Percentiles rank a stretch among this genome's conserved stretches.
phyloP scores from a whole-genome alignment of 2,888 invertebrate genomes.

The Brenthis hecate region DNA sequence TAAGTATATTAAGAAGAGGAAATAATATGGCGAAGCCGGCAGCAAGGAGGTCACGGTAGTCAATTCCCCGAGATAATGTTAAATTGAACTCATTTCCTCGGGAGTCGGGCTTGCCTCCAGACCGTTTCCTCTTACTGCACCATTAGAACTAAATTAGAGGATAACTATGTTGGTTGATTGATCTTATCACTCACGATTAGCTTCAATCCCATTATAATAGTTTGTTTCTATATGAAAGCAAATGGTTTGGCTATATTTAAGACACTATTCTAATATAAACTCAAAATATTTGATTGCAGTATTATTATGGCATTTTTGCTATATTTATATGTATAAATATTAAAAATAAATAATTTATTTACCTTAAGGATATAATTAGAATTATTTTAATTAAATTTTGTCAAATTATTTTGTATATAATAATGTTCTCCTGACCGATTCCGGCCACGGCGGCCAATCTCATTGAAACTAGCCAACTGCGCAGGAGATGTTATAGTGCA shows the following conservation, averaged over 20 bases:
- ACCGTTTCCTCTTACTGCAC: slow-evolving; percentile 59
- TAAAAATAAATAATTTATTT: no score
- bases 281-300: no score
- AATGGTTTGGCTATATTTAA: background rate
- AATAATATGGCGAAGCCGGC: slow-evolving; percentile 45
- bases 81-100: slow-evolving; percentile 75
- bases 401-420: no score
- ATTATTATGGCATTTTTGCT: no score
- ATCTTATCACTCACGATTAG: slow-evolving; percentile 38
- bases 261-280: no score
- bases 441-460: no score
- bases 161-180: slow-evolving; percentile 48
- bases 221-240: background rate
- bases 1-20: slow-evolving; percentile 5
- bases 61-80: slow-evolving; percentile 69
- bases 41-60: slow-evolving; percentile 55
- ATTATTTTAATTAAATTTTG: no score
- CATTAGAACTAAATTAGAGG: slow-evolving; percentile 60
- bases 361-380: no score
- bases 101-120: slow-evolving; percentile 50
- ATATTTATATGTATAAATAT: no score
- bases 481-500: no score
- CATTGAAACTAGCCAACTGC: no score
- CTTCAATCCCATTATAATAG: slow-evolving; percentile 30
- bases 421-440: no score